Base-by-base conservation (phyloP, 2,888 invertebrate genomes). In the Mesochorus sp. region DNA sequence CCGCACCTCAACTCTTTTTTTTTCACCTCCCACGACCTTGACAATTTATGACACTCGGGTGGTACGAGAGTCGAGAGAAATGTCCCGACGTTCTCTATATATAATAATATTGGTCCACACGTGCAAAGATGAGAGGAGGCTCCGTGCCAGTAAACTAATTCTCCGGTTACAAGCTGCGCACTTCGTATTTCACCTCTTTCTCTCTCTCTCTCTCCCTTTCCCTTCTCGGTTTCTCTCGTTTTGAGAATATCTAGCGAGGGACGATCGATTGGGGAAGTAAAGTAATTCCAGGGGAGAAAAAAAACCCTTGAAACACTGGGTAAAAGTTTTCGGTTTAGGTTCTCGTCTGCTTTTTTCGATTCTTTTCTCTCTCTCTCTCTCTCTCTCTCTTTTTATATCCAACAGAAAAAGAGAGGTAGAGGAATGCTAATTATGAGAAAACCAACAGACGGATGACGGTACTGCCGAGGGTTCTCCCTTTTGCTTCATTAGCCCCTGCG, bases 11-110 rank as follows among this genome's bases (percentile, higher is more conserved):
- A 28, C 10, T 62, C 42, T n/a, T n/a, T 19, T 12, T 17, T 21
- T 26, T 42, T 34, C 57, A 31, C 5, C 26, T 10, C 17, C 21
- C 49, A 47, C 62, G 73, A 70, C 70, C 74, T 78, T 70, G 73
- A 74, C 64, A 74, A 78, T 78, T 78, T 78, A 78, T 31, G 62
- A 73, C 44, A 73, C 34, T 64, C 59, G 70, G 26, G 62, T 17
- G 61, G 70, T 34, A 42, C 39, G 14, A 55, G 57, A 64, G 59
- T 44, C 49, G 21, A 47, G 53, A 24, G 53, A 44, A 19, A 55
- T 39, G 47, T 8, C 19, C 28, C 26, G 55, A 8, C 44, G 14
- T 10, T 12, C 37, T 12, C 34, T 44, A 26, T 12, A 10, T 26
- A 14, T 19, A 39, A n/a, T 42, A 34, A 51, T 31, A 44, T 59